These are phyloP conservation scores for Microctenopoma steveboyesi DNA, from an alignment of 2,797 vertebrate species.

Conservation along the genomic window DNA sequence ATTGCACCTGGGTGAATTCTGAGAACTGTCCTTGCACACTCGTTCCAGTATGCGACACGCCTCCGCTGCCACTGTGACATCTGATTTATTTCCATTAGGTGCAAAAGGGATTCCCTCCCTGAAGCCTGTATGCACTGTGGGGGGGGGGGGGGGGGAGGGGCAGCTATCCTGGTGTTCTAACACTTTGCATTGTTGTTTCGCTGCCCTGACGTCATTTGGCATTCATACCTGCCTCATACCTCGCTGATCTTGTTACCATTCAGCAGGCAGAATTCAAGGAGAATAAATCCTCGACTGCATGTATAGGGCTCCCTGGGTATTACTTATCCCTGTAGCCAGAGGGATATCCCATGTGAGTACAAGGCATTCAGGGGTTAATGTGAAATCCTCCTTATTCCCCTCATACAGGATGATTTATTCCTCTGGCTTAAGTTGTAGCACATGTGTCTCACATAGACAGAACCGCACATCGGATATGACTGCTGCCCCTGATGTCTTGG, in stretches of 20 bases:
- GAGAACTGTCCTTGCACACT: slow-evolving; percentile 11
- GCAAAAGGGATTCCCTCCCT: slow-evolving; percentile 57
- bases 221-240: slow-evolving; percentile 69
- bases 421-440: slow-evolving; percentile 81
- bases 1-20: slow-evolving; percentile 52
- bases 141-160: slow-evolving; percentile 20
- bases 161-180: slow-evolving; percentile 53
- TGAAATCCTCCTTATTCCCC: slow-evolving; percentile 81
- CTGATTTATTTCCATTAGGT: slow-evolving; percentile 64
- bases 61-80: slow-evolving; percentile 51
- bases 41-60: slow-evolving; percentile 52
- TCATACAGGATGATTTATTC: slow-evolving; percentile 82
- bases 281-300: slow-evolving; percentile 74
- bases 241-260: slow-evolving; percentile 77
- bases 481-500: slow-evolving; percentile 67
- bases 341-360: slow-evolving; percentile 76
- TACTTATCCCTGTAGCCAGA: slow-evolving; percentile 79
- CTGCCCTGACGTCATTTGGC: slow-evolving; percentile 69
- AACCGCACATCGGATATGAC: slow-evolving; percentile 76
- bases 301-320: slow-evolving; percentile 75
- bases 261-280: slow-evolving; percentile 62
- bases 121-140: slow-evolving; percentile 44
- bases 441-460: slow-evolving; percentile 80
- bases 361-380: slow-evolving; percentile 81
- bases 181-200: slow-evolving; percentile 59